Percentiles rank a stretch among this genome's conserved stretches.
Evolutionary conservation across 1,140 invertebrate species (phyloP).

Genomic region (Heliconius melpomene): DNA sequence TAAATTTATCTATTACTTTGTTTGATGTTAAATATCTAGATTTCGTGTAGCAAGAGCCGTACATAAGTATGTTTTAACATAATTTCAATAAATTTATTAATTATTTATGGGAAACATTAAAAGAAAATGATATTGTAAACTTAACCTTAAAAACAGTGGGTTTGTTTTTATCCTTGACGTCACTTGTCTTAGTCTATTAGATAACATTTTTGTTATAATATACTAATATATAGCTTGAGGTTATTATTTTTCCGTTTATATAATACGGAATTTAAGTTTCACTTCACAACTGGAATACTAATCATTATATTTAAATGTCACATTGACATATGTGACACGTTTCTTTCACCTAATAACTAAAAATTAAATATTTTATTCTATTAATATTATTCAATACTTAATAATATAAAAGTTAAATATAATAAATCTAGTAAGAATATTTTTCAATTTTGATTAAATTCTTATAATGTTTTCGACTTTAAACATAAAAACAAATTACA

Average conservation of each 20-base stretch:
- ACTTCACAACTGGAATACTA: neutral
- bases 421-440: too few relatives aligned
- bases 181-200: slow-evolving; percentile 22
- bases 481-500: too few relatives aligned
- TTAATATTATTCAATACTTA: too few relatives aligned
- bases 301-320: slow-evolving; percentile 14
- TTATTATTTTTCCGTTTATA: neutral
- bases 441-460: too few relatives aligned
- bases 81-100: neutral
- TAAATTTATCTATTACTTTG: too few relatives aligned
- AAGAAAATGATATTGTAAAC: neutral
- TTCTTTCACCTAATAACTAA: neutral
- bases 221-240: neutral
- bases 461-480: too few relatives aligned
- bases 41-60: neutral
- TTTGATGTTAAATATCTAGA: neutral
- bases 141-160: slow-evolving; percentile 51
- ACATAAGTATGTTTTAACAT: neutral
- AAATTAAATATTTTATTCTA: neutral
- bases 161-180: slow-evolving; percentile 3
- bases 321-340: slow-evolving; percentile 3
- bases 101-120: too few relatives aligned
- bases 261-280: neutral
- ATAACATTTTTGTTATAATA: slow-evolving; percentile 21
- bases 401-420: too few relatives aligned